Base-by-base conservation (phyloP, 1,140 invertebrate genomes). In the Tachypleus tridentatus region DNA sequence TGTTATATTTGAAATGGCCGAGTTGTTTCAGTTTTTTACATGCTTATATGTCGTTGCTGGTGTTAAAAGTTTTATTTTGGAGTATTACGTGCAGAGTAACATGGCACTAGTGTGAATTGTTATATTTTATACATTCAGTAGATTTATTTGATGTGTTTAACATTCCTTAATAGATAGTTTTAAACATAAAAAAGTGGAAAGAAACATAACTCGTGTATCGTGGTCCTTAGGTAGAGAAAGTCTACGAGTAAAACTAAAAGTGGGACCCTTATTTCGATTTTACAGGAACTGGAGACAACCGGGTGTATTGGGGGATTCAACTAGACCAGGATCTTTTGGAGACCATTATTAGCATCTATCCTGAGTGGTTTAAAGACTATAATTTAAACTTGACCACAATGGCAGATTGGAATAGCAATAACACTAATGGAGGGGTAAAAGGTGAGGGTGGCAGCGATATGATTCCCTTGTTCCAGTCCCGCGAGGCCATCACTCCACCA, bases 261-360 rank as follows among this genome's bases (percentile, higher is more conserved):
- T 57, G 11, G 7, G 56, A 11, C 57, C 5, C 10, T 58, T 62
- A 11, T 50, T 60, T 9, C 50, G 10, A 6, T 48, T 51, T 57
- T 10, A 48, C 61, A 63, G 72, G 70, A 64, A 71, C 67, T 60
- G 67, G 68, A 66, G 72, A 74, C 51, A 73, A 56, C 72, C 47
- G 70, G 63, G 47, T 84, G 71, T 91, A 88, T 82, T 93, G 89
- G 89, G 86, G 87, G 79, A 86, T 93, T 73, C 88, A 88, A 77
- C 83, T 93, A 76, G 90, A 93, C 81, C 84, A 87, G 79, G 89
- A 93, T 80, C 82, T 93, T 72, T 83, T 93, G 72, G 87, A 92
- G 76, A 93, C 89, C 69, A 87, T 93, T 73, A 86, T 88, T 73
- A 85, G 87, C 67, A 89, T 91, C 75, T 92, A 91, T 79, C 90